Evolutionary conservation across 2,888 invertebrate genomes (phyloP).

Genomic region (Rotaria socialis): DNA sequence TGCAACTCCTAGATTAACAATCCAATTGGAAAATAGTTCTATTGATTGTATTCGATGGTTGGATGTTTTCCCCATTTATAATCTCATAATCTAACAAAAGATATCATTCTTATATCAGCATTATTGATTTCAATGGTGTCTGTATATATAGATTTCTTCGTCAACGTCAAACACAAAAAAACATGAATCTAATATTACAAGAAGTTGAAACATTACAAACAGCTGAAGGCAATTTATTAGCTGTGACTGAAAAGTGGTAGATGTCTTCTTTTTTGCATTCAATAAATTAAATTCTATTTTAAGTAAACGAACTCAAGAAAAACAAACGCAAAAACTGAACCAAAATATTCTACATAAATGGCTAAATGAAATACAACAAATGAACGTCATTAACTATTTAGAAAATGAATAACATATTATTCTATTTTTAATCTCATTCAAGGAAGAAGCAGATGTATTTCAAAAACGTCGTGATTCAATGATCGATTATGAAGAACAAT

Average conservation of each 20-base stretch:
- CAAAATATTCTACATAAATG: not conserved
- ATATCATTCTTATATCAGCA: slow-evolving; percentile 37
- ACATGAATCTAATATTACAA: slow-evolving; percentile 36
- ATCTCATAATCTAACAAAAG: slow-evolving; percentile 43
- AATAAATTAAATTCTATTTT: not conserved
- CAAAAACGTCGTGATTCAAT: slow-evolving; percentile 38
- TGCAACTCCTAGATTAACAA: no score
- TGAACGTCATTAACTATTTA: not conserved
- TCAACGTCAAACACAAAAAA: slow-evolving; percentile 41
- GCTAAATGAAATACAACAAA: not conserved
- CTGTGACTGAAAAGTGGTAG: slow-evolving; percentile 30
- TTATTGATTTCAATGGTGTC: slow-evolving; percentile 36
- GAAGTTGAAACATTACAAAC: slow-evolving; percentile 43
- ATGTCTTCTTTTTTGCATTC: not conserved
- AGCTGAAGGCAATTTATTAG: slow-evolving; percentile 12
- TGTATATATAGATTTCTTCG: slow-evolving; percentile 38
- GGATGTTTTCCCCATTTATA: not conserved
- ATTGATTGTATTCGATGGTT: no score
- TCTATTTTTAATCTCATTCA: not conserved
- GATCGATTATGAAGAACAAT: slow-evolving; percentile 27
- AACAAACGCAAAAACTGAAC: not conserved
- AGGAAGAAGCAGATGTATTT: slow-evolving; percentile 43
- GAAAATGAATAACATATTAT: not conserved
- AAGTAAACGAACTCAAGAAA: no score
- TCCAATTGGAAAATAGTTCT: no score